These are phyloP conservation scores for Phyllopteryx taeniolatus DNA, from an alignment of 2,113 vertebrate genomes.

Conservation along the genomic window DNA sequence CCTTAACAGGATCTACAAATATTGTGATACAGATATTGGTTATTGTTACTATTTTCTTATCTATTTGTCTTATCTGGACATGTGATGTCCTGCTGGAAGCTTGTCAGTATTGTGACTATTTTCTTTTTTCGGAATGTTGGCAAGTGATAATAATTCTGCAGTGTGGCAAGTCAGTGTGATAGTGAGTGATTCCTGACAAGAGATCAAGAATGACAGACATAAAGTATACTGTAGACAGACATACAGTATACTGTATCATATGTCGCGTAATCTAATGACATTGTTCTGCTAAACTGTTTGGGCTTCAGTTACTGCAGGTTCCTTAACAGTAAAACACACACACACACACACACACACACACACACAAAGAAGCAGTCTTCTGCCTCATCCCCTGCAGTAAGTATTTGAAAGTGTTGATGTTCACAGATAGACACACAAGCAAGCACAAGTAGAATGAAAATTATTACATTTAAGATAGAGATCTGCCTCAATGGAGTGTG, in stretches of 20 bases:
- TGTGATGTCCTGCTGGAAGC: constrained; percentile 11
- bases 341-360: constrained; percentile 3
- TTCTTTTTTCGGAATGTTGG: constrained; percentile 28
- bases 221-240: constrained; percentile 29
- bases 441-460: not conserved
- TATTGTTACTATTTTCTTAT: no score
- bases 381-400: constrained; percentile 15
- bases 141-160: constrained; percentile 35
- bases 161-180: constrained; percentile 10
- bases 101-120: constrained; percentile 10
- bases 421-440: constrained; percentile 1
- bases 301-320: constrained; percentile 39
- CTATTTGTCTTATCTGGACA: not conserved
- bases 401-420: constrained; percentile 23
- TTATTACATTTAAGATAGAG: constrained; percentile 28
- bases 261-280: constrained; percentile 12
- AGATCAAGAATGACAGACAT: constrained; percentile 31
- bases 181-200: constrained; percentile 46
- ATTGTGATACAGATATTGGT: no score
- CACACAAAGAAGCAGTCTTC: constrained; percentile 19
- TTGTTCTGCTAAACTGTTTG: constrained; percentile 16
- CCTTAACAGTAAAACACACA: constrained; percentile 19
- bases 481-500: constrained; percentile 40
- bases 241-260: constrained; percentile 47
- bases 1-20: no score